Evolutionary conservation across 1,140 invertebrate species (phyloP).

Genomic region (Dinoponera quadriceps): DNA sequence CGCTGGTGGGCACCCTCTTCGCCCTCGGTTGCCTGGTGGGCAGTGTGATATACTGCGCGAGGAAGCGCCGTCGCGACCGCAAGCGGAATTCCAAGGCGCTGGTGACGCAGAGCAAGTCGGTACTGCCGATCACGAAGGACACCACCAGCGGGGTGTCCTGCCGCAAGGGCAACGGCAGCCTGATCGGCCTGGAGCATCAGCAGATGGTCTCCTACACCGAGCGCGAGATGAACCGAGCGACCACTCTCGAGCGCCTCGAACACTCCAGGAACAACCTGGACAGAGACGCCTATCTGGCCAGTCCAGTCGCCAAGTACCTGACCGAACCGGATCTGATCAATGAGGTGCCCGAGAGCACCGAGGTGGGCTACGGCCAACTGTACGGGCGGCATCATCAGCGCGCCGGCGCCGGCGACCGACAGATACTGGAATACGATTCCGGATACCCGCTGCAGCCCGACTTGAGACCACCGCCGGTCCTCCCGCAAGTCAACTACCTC

Average conservation of each 20-base stretch:
- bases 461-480: constrained; percentile 64
- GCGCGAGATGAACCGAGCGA: constrained; percentile 74
- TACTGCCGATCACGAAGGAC: constrained; percentile 78
- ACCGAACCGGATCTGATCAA: constrained; percentile 83
- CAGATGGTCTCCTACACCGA: constrained; percentile 77
- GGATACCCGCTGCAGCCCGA: constrained; percentile 78
- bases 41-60: constrained; percentile 79
- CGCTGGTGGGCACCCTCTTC: constrained; percentile 79
- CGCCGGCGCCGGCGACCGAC: constrained; percentile 64
- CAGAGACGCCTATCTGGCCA: constrained; percentile 63
- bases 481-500: constrained; percentile 83
- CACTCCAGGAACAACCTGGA: constrained; percentile 58
- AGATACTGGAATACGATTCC: constrained; percentile 75
- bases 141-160: constrained; percentile 47
- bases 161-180: constrained; percentile 70
- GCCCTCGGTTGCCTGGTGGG: constrained; percentile 79
- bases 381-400: constrained; percentile 71
- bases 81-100: constrained; percentile 77
- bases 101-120: constrained; percentile 77
- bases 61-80: constrained; percentile 76
- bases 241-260: constrained; percentile 76
- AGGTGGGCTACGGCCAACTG: constrained; percentile 72
- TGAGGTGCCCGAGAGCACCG: constrained; percentile 78
- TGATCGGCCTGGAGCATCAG: constrained; percentile 70
- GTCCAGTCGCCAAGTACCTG: constrained; percentile 78